Percentiles rank a stretch among this genome's conserved stretches.
These are phyloP conservation scores for Mythimna impura DNA, from an alignment of 2,888 invertebrate genomes.

Conservation along the genomic window DNA sequence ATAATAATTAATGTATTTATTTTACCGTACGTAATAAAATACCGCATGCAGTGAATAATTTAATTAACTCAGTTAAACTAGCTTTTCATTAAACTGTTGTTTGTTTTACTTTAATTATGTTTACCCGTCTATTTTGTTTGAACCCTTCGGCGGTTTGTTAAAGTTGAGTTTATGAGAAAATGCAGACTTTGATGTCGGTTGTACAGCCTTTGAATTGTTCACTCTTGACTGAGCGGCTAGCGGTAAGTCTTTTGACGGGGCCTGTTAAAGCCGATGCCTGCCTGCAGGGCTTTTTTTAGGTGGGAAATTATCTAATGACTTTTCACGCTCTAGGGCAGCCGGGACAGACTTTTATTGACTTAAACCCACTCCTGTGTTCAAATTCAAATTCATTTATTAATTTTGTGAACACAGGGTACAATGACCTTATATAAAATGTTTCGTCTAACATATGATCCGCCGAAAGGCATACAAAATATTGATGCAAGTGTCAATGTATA, in stretches of 20 bases:
- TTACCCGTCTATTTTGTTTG: constrained; percentile 32
- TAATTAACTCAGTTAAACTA: constrained; percentile 45
- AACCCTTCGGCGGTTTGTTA: constrained; percentile 39
- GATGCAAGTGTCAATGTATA: too few relatives aligned
- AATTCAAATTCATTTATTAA: too few relatives aligned
- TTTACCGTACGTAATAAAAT: constrained; percentile 34
- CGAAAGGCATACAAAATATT: too few relatives aligned
- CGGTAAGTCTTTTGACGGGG: not conserved
- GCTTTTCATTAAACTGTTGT: constrained; percentile 43
- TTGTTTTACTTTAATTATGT: constrained; percentile 46
- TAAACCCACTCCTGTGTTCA: too few relatives aligned
- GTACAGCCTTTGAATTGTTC: constrained; percentile 6
- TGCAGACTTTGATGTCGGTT: constrained; percentile 29
- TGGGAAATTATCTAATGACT: too few relatives aligned
- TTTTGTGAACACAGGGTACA: too few relatives aligned
- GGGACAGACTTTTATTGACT: too few relatives aligned
- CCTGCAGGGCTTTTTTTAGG: too few relatives aligned
- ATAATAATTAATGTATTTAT: constrained; percentile 53
- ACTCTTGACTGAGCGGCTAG: not conserved
- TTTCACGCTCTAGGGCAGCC: too few relatives aligned
- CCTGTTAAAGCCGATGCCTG: too few relatives aligned
- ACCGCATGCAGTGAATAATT: constrained; percentile 60
- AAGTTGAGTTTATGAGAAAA: constrained; percentile 21
- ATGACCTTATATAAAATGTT: too few relatives aligned
- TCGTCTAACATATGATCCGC: too few relatives aligned